Conservation (phyloP, 1,140 invertebrate genomes). For the Drosophila bipectinata region DNA sequence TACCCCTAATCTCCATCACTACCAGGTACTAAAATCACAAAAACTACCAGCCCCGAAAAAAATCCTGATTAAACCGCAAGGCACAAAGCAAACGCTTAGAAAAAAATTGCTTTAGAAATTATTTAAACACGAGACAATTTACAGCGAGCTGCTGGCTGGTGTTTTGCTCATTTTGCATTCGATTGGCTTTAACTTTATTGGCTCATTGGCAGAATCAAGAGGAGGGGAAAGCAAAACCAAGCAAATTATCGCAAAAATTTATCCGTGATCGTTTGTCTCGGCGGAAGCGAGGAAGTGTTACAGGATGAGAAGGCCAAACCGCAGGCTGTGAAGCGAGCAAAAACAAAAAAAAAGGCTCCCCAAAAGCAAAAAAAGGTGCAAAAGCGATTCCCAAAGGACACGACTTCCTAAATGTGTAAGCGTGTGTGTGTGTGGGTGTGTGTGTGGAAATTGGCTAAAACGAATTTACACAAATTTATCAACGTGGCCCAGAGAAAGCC, state of each 20-base stretch:
- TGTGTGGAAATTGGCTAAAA: constrained; percentile 77
- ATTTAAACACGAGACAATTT: constrained; percentile 71
- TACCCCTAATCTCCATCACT: too few relatives aligned
- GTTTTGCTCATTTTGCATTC: constrained; percentile 1
- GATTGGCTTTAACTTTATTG: neutral
- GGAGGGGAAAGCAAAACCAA: neutral
- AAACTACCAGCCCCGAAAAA: neutral
- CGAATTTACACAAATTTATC: constrained; percentile 82
- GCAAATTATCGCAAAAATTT: constrained; percentile 46
- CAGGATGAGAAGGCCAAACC: constrained; percentile 31
- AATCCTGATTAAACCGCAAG: constrained; percentile 12
- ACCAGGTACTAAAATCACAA: too few relatives aligned
- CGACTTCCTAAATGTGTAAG: constrained; percentile 27
- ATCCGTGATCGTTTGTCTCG: constrained; percentile 63
- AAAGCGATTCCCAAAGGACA: constrained; percentile 69
- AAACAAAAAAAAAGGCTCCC: constrained; percentile 9
- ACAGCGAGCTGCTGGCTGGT: neutral
- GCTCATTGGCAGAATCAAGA: constrained; percentile 1
- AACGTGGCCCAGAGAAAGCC: constrained; percentile 71
- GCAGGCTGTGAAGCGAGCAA: constrained; percentile 10
- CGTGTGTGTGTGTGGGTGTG: constrained; percentile 19
- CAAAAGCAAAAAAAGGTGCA: constrained; percentile 36
- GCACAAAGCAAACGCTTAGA: constrained; percentile 31
- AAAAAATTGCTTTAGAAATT: constrained; percentile 45
- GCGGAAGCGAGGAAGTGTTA: constrained; percentile 2